phyloP scores from a whole-genome alignment of 2,113 vertebrate species.

The Silurus asotus region DNA sequence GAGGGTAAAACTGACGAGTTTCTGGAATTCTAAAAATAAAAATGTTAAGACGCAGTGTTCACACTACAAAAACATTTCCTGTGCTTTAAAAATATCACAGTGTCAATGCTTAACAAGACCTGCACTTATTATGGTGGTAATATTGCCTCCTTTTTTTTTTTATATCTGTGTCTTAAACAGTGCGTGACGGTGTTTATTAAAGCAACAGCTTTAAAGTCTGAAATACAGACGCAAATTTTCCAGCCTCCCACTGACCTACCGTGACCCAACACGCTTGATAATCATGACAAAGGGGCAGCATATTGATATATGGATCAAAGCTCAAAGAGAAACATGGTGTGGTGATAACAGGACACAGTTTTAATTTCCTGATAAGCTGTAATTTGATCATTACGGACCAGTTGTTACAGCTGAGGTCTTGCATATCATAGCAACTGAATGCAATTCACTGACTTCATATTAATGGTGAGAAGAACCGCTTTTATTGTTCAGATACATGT shows the following conservation, averaged over 20 bases:
- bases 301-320: constrained; percentile 13
- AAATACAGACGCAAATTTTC: constrained; percentile 6
- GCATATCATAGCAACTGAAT: not conserved
- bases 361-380: not conserved
- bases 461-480: not conserved
- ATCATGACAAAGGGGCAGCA: not conserved
- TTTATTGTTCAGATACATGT: not conserved
- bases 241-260: not conserved
- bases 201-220: not conserved
- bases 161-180: not conserved
- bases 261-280: not conserved
- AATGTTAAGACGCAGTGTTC: not conserved
- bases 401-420: constrained; percentile 9
- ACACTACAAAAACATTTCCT: not conserved
- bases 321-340: not conserved
- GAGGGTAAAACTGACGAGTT: not conserved
- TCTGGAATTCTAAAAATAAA: not conserved
- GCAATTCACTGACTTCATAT: not conserved
- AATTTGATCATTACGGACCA: not conserved
- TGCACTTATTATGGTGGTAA: not conserved
- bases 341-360: not conserved
- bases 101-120: not conserved
- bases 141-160: not conserved
- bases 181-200: not conserved
- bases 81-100: not conserved